Base-by-base conservation (phyloP, 1,140 invertebrate species). In the Drosophila subobscura region DNA sequence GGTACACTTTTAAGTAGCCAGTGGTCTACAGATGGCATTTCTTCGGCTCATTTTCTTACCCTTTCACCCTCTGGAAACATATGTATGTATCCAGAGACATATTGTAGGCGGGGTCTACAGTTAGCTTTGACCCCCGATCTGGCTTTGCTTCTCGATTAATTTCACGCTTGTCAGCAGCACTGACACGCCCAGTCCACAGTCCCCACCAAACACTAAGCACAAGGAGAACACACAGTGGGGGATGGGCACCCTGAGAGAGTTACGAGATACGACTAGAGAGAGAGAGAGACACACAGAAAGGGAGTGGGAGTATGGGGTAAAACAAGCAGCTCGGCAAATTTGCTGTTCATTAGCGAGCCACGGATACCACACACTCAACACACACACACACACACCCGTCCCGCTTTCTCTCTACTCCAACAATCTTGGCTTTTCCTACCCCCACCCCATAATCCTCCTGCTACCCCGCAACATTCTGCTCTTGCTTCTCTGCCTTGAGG, bases 131-230 rank as follows among this genome's bases (percentile, higher is more conserved):
- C 29, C 29, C 8, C 29, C 8, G 29, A 33, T 46, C 12, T 47
- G 61, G 75, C 88, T 83, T 83, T 88, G 83, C 76, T 86, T 88
- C 77, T 89, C 83, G 83, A 88, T 88, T 88, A 88, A 88, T 88
- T 88, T 88, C 84, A 88, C 83, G 83, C 84, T 88, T 88, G 83
- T 88, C 83, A 88, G 83, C 83, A 80, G 64, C 64, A 61, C 75
- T 88, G 84, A 88, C 72, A 88, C 83, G 78, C 83, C 79, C 78
- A 80, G 67, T 86, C 41, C 33, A 42, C 33, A 6, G 5, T 27
- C 10, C 14, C 10, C 29, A 7, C 7, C 44, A 7, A 20, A 37
- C 29, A 10, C 20, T 20, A 20, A 45, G 40, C 16, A 27, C 20
- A 12, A n/a, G 44, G 42, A 23, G 44, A 44, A 44, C 59, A 41